Evolutionary conservation across 2,113 vertebrate genomes (phyloP).

Genomic region (Andinoacara biseriatus): DNA sequence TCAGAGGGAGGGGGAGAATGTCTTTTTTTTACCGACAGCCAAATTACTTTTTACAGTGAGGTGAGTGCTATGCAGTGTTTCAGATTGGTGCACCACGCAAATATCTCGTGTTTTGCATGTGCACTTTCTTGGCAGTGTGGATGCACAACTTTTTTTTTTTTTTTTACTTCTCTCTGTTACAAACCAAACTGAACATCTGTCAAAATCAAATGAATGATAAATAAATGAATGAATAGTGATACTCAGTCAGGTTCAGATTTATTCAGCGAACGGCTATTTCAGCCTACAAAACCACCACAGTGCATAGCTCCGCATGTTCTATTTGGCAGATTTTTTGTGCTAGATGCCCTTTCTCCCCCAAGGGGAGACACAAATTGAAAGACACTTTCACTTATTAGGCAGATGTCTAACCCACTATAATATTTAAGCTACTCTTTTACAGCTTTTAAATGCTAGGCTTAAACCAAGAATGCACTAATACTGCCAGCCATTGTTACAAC

Average conservation of each 20-base stretch:
- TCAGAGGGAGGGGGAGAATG: neutral
- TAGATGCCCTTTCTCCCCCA: too few species aligned
- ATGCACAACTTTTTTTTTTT: too few species aligned
- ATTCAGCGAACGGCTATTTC: neutral
- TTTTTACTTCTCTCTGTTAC: neutral
- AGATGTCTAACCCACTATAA: too few species aligned
- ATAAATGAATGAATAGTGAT: neutral
- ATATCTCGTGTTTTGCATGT: too few species aligned
- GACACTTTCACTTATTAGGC: too few species aligned
- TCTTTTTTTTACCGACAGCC: neutral
- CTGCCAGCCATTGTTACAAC: neutral
- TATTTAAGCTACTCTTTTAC: neutral
- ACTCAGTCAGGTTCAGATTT: neutral
- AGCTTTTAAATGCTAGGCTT: neutral
- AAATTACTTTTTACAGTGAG: neutral
- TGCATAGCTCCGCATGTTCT: too few species aligned
- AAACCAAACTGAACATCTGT: neutral
- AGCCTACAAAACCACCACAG: neutral
- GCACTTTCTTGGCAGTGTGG: too few species aligned
- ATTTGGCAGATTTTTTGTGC: too few species aligned
- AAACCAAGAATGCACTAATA: neutral
- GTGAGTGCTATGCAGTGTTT: neutral
- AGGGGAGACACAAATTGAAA: too few species aligned
- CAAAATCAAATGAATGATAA: neutral
- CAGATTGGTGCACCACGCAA: too few species aligned